A percentile compares a stretch with the other conserved stretches of the same genome.
These are phyloP conservation scores for Scotopteryx bipunctaria DNA, from an alignment of 2,888 invertebrate genomes.

Conservation along the genomic window DNA sequence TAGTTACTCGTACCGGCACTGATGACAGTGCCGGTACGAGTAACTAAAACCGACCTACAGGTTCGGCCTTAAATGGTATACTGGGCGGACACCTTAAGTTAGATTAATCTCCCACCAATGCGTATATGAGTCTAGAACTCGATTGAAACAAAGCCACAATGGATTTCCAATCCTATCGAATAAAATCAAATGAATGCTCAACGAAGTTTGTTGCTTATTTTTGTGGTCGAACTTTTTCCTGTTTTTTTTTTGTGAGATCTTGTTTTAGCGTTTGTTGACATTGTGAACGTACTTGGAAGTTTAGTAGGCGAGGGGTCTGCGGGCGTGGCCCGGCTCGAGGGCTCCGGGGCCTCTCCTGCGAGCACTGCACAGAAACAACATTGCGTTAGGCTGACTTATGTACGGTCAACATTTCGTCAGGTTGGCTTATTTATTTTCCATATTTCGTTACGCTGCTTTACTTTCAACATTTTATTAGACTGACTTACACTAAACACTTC, in stretches of 20 bases:
- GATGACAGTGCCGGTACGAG: no score
- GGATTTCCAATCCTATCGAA: constrained; percentile 33
- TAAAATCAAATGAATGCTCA: constrained; percentile 30
- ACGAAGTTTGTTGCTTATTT: constrained; percentile 24
- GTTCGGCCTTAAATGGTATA: no score
- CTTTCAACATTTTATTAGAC: no score
- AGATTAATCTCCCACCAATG: constrained; percentile 34
- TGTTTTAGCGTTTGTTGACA: constrained; percentile 61
- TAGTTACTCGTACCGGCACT: no score
- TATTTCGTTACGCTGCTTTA: no score
- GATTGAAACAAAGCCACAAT: constrained; percentile 27
- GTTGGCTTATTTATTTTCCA: no score
- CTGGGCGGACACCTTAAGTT: no score
- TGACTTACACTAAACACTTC: no score
- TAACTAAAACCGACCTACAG: no score
- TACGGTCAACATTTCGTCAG: no score
- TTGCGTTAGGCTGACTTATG: constrained; percentile 56
- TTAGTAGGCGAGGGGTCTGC: constrained; percentile 84
- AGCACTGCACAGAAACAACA: constrained; percentile 80
- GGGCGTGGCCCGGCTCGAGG: constrained; percentile 78
- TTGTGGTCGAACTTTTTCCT: constrained; percentile 6
- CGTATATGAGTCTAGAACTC: constrained; percentile 23
- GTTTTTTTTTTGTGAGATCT: constrained; percentile 54
- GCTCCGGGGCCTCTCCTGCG: constrained; percentile 73
- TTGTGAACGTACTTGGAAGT: constrained; percentile 83